Base-by-base conservation (phyloP, 2,113 vertebrate species). In the Zosterops japonicus region DNA sequence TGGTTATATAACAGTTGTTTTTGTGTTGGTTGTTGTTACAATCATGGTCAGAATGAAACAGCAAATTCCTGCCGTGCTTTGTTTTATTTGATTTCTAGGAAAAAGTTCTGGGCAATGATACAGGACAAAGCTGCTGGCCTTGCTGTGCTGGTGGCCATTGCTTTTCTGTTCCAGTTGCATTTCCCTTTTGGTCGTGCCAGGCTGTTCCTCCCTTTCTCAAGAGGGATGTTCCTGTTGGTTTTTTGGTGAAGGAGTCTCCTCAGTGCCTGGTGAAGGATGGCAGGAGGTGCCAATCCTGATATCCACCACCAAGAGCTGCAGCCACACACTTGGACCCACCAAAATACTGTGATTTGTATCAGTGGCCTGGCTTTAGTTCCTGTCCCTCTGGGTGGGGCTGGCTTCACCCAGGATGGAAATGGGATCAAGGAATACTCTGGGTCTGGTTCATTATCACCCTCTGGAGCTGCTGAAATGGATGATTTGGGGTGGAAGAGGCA, bases 231-330 rank as follows among this genome's bases (percentile, higher is more conserved):
- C 39, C 47, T 3, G 0, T 29, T 9, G 19, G 29, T 77, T 91
- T 25, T 65, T 89, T 81, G 47, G n/a, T 36, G 35, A 75, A 87
- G 90, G 65, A 90, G n/a, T 72, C 92, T 74, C 63, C 87, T 91
- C 50, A 44, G 74, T 8, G 36, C 57, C 64, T 6, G 8, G 16
- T 55, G 72, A 13, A 27, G 86, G 52, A 16, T 24, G 78, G 53
- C 25, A 39, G 55, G 44, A 2, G 1, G 19, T 67, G 78, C 20
- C 60, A 60, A 79, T 15, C 25, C 33, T 8, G 20, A 39, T 46
- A 6, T 9, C 24, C 24, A 21, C 36, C 41, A 24, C 11, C 5
- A 1, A 2, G 63, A 80, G 69, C 75, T 63, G 77, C 42, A 35
- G 8, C 64, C 39, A 11, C 35, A 28, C 44, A 12, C 61, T 25